Conservation (phyloP, 2,113 vertebrate genomes). For the Ranitomeya imitator region DNA sequence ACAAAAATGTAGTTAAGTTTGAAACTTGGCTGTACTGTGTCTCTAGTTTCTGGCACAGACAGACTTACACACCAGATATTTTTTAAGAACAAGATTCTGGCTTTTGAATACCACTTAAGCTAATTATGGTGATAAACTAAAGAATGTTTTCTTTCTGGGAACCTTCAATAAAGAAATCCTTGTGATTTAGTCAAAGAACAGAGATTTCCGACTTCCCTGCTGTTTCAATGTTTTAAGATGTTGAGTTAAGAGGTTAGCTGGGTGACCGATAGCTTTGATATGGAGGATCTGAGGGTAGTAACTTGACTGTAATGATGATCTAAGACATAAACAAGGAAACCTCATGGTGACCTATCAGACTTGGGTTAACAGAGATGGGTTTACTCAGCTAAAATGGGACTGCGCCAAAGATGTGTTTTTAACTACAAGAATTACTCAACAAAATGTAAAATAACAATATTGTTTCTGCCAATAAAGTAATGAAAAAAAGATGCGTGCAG, state of each 20-base stretch:
- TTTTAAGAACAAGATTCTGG: background rate
- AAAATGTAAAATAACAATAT: background rate
- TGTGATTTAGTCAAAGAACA: slow-evolving; percentile 34
- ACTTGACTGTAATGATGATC: slow-evolving; percentile 35
- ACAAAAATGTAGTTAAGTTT: background rate
- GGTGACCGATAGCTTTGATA: slow-evolving; percentile 45
- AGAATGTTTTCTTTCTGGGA: background rate
- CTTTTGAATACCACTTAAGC: background rate
- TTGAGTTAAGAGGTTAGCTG: slow-evolving; percentile 13
- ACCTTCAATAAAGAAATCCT: slow-evolving; percentile 2
- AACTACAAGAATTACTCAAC: background rate
- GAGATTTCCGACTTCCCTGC: slow-evolving; percentile 4
- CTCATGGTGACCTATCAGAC: slow-evolving; percentile 18
- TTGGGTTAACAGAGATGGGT: slow-evolving; percentile 12
- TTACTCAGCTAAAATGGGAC: background rate
- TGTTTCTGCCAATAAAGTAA: background rate
- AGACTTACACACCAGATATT: background rate
- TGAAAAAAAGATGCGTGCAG: background rate
- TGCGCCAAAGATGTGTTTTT: slow-evolving; percentile 34
- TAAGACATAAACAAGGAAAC: slow-evolving; percentile 50
- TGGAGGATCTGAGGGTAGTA: slow-evolving; percentile 40
- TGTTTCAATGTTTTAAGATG: slow-evolving; percentile 34
- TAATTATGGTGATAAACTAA: background rate
- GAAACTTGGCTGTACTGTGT: background rate
- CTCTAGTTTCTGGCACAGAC: background rate